Base-by-base conservation (phyloP, 2,113 vertebrate genomes). In the Phalacrocorax aristotelis region DNA sequence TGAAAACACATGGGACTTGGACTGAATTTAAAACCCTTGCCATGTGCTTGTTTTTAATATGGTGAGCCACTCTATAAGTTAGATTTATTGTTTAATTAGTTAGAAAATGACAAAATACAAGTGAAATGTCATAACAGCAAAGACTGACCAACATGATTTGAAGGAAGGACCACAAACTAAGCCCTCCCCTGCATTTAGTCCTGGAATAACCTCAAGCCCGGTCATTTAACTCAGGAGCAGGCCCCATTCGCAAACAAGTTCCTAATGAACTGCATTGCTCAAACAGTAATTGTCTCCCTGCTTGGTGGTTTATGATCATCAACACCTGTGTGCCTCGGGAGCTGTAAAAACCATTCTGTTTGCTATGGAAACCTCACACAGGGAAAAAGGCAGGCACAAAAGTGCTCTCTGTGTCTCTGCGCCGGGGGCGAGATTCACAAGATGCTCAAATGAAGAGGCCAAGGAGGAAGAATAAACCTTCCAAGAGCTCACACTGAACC, bases 71-170 rank as follows among this genome's bases (percentile, higher is more conserved):
- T 66, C 34, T 22, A 36, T 8, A 52, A 19, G 13, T 74, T 57
- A 75, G 95, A 97, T 91, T 95, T 97, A 96, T 87, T 88, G 90
- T 86, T 97, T 97, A 97, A 97, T 97, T 96, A 96, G 69, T 46
- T 77, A 91, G 68, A 93, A 97, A 95, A 91, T 77, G 75, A 68
- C 90, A 93, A 89, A 95, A 83, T 30, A 49, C 32, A 88, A 79
- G 71, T 42, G 42, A 71, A 90, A 95, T 57, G 34, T 76, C 79
- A 4, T 49, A 85, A 55, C 0, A 92, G 57, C 61, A 87, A 84
- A 80, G 44, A 87, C 17, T 48, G 75, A 61, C 52, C 71, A 87
- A 65, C 25, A 15, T 7, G 26, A 86, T 61, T 85, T 40, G 58
- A 95, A 91, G 54, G 52, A 48, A 87, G n/a, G 42, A n/a, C 64